Conservation (phyloP, 2,888 invertebrate genomes). For the Nemapogon koenigi region DNA sequence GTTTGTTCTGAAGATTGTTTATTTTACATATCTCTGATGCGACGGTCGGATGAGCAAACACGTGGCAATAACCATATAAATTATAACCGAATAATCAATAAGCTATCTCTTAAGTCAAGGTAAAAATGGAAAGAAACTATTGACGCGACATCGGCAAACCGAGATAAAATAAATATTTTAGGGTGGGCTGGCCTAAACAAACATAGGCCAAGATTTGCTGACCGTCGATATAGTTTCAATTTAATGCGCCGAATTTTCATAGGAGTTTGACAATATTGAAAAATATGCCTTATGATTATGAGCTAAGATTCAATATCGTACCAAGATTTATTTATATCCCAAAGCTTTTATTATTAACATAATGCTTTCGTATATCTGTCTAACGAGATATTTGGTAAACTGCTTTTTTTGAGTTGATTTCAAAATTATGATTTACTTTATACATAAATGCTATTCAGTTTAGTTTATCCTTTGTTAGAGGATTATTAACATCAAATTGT, state of each 20-base stretch:
- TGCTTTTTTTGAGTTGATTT: too few species aligned
- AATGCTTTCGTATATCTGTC: too few species aligned
- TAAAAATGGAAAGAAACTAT: constrained; percentile 59
- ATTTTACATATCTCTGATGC: constrained; percentile 42
- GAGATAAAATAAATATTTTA: constrained; percentile 65
- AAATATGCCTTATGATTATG: constrained; percentile 31
- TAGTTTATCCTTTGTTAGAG: too few species aligned
- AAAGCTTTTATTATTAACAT: too few species aligned
- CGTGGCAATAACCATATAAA: constrained; percentile 43
- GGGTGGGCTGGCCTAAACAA: constrained; percentile 64
- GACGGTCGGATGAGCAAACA: constrained; percentile 39
- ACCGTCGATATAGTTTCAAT: constrained; percentile 64
- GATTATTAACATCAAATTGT: background rate
- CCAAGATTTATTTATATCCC: too few species aligned
- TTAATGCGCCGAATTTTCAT: constrained; percentile 61
- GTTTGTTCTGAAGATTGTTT: constrained; percentile 43
- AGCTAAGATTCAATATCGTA: too few species aligned
- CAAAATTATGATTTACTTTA: too few species aligned
- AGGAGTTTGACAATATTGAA: constrained; percentile 26
- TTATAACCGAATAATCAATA: constrained; percentile 42
- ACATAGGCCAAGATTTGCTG: constrained; percentile 59
- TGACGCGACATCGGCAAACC: constrained; percentile 63
- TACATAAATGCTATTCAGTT: too few species aligned
- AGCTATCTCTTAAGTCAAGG: constrained; percentile 33
- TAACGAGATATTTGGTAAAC: constrained; percentile 37